Conservation (phyloP, 2,888 invertebrate species). For the Octodonta nipae region DNA sequence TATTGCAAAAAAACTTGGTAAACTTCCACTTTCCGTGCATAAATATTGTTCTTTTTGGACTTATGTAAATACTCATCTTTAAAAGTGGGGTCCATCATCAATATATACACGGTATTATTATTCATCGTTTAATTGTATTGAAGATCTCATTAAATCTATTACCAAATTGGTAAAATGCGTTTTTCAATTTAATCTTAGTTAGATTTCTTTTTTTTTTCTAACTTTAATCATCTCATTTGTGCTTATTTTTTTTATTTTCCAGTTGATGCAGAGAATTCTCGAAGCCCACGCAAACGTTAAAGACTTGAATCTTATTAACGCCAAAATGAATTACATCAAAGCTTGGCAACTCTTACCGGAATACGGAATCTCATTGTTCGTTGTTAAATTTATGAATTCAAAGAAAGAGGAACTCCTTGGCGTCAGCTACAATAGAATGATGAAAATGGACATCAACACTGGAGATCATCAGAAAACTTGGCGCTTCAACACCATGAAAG, state of each 20-base stretch:
- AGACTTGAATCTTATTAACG: constrained; percentile 73
- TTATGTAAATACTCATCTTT: too few species aligned
- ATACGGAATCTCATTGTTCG: constrained; percentile 87
- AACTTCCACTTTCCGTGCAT: too few species aligned
- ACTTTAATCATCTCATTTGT: too few species aligned
- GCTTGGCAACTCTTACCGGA: constrained; percentile 97
- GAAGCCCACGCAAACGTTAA: constrained; percentile 95
- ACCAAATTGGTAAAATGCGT: neutral
- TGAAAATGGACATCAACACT: constrained; percentile 84
- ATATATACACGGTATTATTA: too few species aligned
- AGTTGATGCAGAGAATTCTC: constrained; percentile 80
- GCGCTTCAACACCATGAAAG: constrained; percentile 89
- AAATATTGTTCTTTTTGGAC: too few species aligned
- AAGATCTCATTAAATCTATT: too few species aligned
- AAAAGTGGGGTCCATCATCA: too few species aligned
- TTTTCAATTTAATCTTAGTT: too few species aligned
- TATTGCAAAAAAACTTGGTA: too few species aligned
- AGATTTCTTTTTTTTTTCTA: too few species aligned
- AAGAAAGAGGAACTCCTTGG: constrained; percentile 83
- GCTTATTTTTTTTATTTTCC: constrained; percentile 23
- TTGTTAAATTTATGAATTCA: constrained; percentile 81
- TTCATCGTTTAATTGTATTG: too few species aligned
- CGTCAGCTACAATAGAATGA: constrained; percentile 86
- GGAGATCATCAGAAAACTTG: constrained; percentile 79
- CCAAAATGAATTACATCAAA: constrained; percentile 92